Evolutionary conservation across 2,888 invertebrate species (phyloP), one percentile per base, ranked within the genome.

Genomic region (Eilema sororculum): DNA sequence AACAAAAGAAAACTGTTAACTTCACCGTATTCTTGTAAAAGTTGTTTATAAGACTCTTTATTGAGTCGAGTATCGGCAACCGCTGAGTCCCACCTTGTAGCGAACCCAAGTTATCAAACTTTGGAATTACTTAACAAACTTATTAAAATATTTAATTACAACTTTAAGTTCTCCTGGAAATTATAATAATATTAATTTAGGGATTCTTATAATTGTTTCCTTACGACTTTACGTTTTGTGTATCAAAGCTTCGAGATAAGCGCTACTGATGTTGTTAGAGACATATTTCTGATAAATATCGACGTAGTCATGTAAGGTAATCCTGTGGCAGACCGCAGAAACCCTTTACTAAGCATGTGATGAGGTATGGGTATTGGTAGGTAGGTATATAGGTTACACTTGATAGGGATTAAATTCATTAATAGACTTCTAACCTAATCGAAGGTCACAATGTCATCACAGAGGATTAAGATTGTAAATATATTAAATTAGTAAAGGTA

Each of bases 61-160:
- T 73, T 64, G 60, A 28, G 46, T 69, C 16, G 12, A 58, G 52
- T 67, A 74, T 75, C 72, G 69, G 66, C 63, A n/a, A 62, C 61
- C 67, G 20, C 37, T 20, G 20, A 12, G 41, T 10, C 13, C 60
- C 72, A 28, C 52, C 37, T 64, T 56, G 58, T 78, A 74, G 72
- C 73, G 65, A 61, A 68, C 67, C 61, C 65, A 73, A 75, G 71
- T 79, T 70, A 77, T 74, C 73, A 71, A 80, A 76, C 73, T 72
- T 69, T n/a, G 52, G 41, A 72, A 75, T 78, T 73, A 72, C 76
- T 80, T 68, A 37, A 28, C 52, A 65, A 77, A 74, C 71, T 76
- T 79, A 74, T 71, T 76, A 71, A 75, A 79, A 80, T 78, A 79
- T 78, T 78, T 73, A 71, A 73, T 74, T 78, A 79, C 67, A 71